Conservation (phyloP, 35 echinoderm and acorn worm species). For the Apostichopus californicus region DNA sequence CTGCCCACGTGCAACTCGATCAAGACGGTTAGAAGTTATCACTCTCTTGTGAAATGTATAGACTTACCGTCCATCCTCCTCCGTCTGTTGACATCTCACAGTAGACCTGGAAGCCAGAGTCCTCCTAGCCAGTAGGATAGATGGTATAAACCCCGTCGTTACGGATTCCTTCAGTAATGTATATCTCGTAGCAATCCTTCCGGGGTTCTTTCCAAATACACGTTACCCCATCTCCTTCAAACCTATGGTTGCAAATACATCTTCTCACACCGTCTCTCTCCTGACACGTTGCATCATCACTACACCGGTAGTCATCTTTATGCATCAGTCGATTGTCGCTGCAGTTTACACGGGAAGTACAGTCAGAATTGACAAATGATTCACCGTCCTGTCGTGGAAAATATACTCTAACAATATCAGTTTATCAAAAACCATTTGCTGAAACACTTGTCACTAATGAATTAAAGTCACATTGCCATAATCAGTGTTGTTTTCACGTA, state of each 20-base stretch:
- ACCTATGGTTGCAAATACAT: not conserved
- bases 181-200: not conserved
- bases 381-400: too few species aligned
- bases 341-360: too few species aligned
- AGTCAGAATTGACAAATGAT: too few species aligned
- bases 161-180: not conserved
- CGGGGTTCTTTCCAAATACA: not conserved
- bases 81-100: constrained; percentile 30
- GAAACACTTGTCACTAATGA: too few species aligned
- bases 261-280: not conserved
- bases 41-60: too few species aligned
- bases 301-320: not conserved
- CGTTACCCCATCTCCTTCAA: not conserved
- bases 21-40: too few species aligned
- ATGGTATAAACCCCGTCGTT: not conserved
- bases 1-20: too few species aligned
- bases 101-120: not conserved
- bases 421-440: too few species aligned
- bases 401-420: too few species aligned
- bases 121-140: not conserved
- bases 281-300: not conserved
- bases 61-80: constrained; percentile 32
- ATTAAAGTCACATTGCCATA: too few species aligned
- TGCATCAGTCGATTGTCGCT: too few species aligned
- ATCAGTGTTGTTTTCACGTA: too few species aligned